These are phyloP conservation scores for Drosophila melanica DNA, from an alignment of 1,140 invertebrate species.

Conservation along the genomic window DNA sequence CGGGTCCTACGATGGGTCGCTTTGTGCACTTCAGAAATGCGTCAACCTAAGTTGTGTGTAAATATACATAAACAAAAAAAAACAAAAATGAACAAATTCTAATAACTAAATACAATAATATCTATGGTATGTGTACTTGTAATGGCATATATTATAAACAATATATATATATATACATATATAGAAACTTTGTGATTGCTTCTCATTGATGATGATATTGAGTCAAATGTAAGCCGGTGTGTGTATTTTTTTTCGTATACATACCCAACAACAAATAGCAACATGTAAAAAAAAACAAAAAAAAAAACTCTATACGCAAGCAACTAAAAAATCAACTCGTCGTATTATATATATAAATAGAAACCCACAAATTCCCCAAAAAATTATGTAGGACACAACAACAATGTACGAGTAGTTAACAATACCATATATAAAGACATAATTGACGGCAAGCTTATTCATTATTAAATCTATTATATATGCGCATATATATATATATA, in stretches of 20 bases:
- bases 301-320: not conserved
- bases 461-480: constrained; percentile 11
- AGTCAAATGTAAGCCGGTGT: constrained; percentile 53
- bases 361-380: constrained; percentile 9
- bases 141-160: constrained; percentile 46
- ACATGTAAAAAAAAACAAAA: constrained; percentile 3
- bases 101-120: constrained; percentile 21
- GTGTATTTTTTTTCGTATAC: constrained; percentile 45
- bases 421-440: constrained; percentile 24
- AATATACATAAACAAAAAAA: too few relatives aligned
- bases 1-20: constrained; percentile 5
- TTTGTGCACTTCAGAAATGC: constrained; percentile 45
- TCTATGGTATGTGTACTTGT: constrained; percentile 1
- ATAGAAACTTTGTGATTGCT: constrained; percentile 79
- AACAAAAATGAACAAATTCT: constrained; percentile 26
- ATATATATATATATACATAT: constrained; percentile 19
- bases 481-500: constrained; percentile 9
- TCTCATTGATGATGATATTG: constrained; percentile 64
- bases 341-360: constrained; percentile 10
- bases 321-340: not conserved
- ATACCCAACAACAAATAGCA: constrained; percentile 13
- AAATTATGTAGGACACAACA: constrained; percentile 33
- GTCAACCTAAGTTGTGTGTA: constrained; percentile 37
- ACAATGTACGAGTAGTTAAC: constrained; percentile 51
- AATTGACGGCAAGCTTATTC: constrained; percentile 18